phyloP scores from a whole-genome alignment of 2,888 invertebrate genomes.

The Coecobrya sp. region DNA sequence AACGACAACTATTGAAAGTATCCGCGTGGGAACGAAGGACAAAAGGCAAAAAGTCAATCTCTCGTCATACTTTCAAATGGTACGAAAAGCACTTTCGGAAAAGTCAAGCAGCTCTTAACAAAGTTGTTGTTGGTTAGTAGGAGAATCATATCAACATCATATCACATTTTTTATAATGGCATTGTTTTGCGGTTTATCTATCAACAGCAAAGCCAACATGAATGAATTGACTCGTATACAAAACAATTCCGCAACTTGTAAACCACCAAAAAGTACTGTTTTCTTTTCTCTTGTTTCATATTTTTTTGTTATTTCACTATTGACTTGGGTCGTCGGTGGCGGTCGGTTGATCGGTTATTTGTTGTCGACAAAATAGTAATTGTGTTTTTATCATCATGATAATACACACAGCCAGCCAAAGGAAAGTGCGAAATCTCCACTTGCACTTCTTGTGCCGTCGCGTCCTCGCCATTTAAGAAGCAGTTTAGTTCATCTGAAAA shows the following conservation, averaged over 20 bases:
- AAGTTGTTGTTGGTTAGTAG: slow-evolving; percentile 52
- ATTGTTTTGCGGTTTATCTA: slow-evolving; percentile 76
- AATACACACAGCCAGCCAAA: slow-evolving; percentile 27
- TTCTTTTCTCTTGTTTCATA: neutral
- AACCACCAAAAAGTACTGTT: slow-evolving; percentile 76
- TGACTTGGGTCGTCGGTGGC: slow-evolving; percentile 48
- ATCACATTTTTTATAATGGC: slow-evolving; percentile 28
- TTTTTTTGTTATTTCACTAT: slow-evolving; percentile 15
- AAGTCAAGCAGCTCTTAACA: slow-evolving; percentile 14
- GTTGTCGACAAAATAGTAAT: slow-evolving; percentile 20
- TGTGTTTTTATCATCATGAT: neutral
- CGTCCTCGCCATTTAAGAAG: neutral
- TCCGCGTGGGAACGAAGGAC: slow-evolving; percentile 76
- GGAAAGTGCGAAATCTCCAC: slow-evolving; percentile 81
- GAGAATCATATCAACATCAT: slow-evolving; percentile 23
- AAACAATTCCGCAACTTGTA: slow-evolving; percentile 51
- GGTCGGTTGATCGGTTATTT: slow-evolving; percentile 49
- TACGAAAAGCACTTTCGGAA: neutral
- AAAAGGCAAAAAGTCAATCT: slow-evolving; percentile 71
- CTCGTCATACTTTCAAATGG: slow-evolving; percentile 65
- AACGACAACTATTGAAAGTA: slow-evolving; percentile 5
- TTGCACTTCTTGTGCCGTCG: slow-evolving; percentile 67
- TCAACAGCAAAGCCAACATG: slow-evolving; percentile 54
- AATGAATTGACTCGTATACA: slow-evolving; percentile 72
- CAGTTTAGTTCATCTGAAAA: neutral